Percentiles rank a stretch among this genome's conserved stretches.
These are phyloP conservation scores for Microcebus griseorufus DNA, from an alignment of 2,113 vertebrate species.

Conservation along the genomic window DNA sequence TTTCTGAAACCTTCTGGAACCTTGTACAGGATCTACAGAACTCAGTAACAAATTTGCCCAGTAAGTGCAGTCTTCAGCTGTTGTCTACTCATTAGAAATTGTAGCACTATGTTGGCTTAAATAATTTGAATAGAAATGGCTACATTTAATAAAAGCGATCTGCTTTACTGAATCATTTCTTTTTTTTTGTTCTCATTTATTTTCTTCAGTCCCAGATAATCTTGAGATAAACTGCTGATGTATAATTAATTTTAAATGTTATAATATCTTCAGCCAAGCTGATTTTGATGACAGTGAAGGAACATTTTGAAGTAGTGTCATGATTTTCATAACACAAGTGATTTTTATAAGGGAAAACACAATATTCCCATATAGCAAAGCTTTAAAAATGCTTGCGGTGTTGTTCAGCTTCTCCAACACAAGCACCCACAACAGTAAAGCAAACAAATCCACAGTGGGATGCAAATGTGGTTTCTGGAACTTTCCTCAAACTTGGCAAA, in stretches of 20 bases:
- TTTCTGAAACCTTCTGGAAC: not conserved
- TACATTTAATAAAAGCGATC: not conserved
- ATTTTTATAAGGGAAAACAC: not conserved
- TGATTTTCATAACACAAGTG: not conserved
- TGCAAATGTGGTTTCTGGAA: slow-evolving; percentile 64
- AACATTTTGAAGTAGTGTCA: not conserved
- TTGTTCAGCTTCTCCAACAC: slow-evolving; percentile 39
- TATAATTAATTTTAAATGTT: not conserved
- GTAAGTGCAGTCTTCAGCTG: not conserved
- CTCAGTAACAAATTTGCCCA: not conserved
- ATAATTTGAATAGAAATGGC: not conserved
- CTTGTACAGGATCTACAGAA: not conserved
- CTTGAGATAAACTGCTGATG: not conserved
- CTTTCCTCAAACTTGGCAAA: slow-evolving; percentile 52
- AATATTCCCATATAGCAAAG: slow-evolving; percentile 16
- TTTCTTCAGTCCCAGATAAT: not conserved
- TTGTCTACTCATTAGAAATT: not conserved
- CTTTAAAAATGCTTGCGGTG: not conserved
- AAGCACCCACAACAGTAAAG: slow-evolving; percentile 62
- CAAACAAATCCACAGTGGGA: slow-evolving; percentile 32
- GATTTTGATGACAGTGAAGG: not conserved
- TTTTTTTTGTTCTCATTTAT: not conserved
- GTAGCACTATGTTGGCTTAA: not conserved
- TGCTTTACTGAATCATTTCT: not conserved
- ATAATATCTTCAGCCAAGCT: not conserved